Percentiles rank a stretch among this genome's conserved stretches.
Evolutionary conservation across 2,113 vertebrate genomes (phyloP).

Genomic region (Forbesichthys agassizii): DNA sequence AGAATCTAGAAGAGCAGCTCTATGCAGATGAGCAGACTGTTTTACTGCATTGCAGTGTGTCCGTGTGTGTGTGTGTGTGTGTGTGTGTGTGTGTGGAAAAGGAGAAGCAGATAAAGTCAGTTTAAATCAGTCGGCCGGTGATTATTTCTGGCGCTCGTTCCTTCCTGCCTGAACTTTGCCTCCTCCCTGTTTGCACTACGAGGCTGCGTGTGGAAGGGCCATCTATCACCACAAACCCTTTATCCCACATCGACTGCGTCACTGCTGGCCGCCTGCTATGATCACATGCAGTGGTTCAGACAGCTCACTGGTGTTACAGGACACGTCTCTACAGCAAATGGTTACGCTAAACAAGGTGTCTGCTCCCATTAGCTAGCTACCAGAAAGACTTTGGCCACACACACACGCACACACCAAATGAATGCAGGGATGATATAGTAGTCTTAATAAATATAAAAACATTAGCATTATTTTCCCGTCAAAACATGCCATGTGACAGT

Average conservation of each 20-base stretch:
- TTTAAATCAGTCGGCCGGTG: slow-evolving; percentile 40
- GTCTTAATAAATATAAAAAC: slow-evolving; percentile 24
- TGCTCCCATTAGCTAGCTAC: background rate
- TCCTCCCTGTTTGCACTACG: slow-evolving; percentile 58
- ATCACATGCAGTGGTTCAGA: slow-evolving; percentile 30
- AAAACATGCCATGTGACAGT: background rate
- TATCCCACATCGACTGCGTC: slow-evolving; percentile 48
- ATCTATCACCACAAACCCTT: slow-evolving; percentile 38
- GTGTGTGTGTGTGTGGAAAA: slow-evolving; percentile 35
- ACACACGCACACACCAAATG: background rate
- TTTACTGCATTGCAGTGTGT: slow-evolving; percentile 64
- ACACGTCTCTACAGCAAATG: slow-evolving; percentile 9
- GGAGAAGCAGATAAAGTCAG: slow-evolving; percentile 41
- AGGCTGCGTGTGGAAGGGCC: slow-evolving; percentile 33
- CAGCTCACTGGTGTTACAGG: slow-evolving; percentile 12
- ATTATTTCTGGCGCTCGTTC: slow-evolving; percentile 36
- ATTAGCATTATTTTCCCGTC: background rate
- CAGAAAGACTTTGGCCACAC: background rate
- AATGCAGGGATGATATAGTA: background rate
- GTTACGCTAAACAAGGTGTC: background rate
- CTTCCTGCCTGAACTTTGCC: slow-evolving; percentile 64
- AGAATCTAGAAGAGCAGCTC: slow-evolving; percentile 23
- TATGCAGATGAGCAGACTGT: slow-evolving; percentile 47
- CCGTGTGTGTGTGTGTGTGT: background rate
- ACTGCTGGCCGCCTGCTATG: slow-evolving; percentile 4